A percentile compares a stretch with the other conserved stretches of the same genome.
These are phyloP conservation scores for Formica aserva DNA, from an alignment of 2,888 invertebrate species.

Conservation along the genomic window DNA sequence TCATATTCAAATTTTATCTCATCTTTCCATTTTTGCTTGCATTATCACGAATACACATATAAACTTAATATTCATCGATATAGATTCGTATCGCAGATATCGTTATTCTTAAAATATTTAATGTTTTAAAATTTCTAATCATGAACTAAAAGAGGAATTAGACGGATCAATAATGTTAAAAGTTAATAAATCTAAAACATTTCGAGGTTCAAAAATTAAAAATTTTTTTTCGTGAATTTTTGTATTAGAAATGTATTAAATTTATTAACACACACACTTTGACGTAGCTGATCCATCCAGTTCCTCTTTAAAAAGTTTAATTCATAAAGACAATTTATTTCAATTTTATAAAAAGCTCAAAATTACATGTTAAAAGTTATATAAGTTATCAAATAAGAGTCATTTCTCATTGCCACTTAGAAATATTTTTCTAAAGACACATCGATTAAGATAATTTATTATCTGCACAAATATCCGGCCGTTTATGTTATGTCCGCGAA, in stretches of 20 bases:
- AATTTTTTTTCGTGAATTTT: no score
- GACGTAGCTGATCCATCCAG: no score
- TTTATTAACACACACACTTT: no score
- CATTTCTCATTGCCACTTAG: not conserved
- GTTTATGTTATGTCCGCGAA: not conserved
- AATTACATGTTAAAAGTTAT: not conserved
- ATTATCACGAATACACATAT: constrained; percentile 1
- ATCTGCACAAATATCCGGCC: not conserved
- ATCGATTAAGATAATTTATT: constrained; percentile 35
- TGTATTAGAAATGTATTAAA: no score
- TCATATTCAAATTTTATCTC: constrained; percentile 16
- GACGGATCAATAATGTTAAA: no score
- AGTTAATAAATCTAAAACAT: no score
- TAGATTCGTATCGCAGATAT: not conserved
- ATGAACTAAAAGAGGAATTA: not conserved
- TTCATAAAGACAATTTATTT: not conserved
- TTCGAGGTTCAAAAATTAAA: no score
- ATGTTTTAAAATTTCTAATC: not conserved
- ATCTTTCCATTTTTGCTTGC: not conserved
- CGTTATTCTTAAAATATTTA: not conserved
- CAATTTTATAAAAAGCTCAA: not conserved
- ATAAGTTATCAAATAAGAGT: not conserved
- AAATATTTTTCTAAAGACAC: constrained; percentile 9
- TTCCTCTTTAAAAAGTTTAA: not conserved
- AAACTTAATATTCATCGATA: not conserved